phyloP scores from a whole-genome alignment of 2,797 vertebrate species.

The Malurus leucopterus region DNA sequence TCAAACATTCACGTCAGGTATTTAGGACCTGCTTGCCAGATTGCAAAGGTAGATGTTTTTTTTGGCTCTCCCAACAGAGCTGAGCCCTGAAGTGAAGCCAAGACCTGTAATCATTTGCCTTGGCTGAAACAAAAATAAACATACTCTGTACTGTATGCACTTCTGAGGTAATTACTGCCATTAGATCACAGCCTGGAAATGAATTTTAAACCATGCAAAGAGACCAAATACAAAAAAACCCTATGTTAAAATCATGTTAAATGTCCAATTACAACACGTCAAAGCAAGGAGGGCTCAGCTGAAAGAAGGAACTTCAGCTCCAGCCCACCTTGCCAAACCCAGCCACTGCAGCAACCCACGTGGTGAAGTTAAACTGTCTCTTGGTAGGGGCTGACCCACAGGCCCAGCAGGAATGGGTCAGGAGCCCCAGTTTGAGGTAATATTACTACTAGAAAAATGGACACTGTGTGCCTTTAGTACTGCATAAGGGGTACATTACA shows the following conservation, averaged over 20 bases:
- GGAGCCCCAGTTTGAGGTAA: neutral
- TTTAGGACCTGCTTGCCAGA: constrained; percentile 51
- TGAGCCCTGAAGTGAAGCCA: constrained; percentile 56
- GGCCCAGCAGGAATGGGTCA: neutral
- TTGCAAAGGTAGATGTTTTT: constrained; percentile 62
- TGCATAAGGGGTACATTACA: rapidly evolving
- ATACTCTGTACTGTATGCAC: neutral
- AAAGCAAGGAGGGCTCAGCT: neutral
- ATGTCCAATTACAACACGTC: neutral
- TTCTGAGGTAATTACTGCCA: constrained; percentile 63
- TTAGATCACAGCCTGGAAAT: constrained; percentile 61
- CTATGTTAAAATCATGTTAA: constrained; percentile 2
- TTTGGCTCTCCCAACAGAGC: constrained; percentile 50
- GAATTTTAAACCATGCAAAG: constrained; percentile 29
- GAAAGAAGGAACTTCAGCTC: neutral
- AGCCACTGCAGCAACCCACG: neutral
- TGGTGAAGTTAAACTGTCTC: neutral
- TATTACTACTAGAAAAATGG: neutral
- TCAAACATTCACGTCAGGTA: neutral
- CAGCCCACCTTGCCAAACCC: neutral
- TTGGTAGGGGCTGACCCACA: neutral
- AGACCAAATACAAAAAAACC: neutral
- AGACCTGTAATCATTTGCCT: constrained; percentile 48
- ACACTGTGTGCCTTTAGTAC: neutral
- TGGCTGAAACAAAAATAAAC: constrained; percentile 63